phyloP scores from a whole-genome alignment of 2,113 vertebrate species.

The Rhea americana region DNA sequence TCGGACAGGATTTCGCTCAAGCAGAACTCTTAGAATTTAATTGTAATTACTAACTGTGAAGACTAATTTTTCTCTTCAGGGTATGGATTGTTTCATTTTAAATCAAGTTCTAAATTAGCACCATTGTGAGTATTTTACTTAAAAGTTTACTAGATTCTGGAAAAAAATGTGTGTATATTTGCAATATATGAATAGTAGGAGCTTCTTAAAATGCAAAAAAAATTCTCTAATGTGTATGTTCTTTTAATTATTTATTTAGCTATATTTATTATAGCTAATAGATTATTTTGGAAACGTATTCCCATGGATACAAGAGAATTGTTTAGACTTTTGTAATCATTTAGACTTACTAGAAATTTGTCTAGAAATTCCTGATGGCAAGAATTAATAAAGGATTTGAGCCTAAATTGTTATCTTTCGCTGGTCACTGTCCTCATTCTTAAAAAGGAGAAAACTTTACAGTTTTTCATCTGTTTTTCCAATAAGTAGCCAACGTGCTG shows the following conservation, averaged over 20 bases:
- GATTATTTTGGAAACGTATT: not conserved
- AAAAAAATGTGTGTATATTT: not conserved
- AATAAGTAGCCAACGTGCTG: not conserved
- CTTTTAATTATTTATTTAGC: not conserved
- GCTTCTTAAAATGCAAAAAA: not conserved
- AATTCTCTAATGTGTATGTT: not conserved
- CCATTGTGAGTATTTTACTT: not conserved
- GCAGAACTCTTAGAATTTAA: not conserved
- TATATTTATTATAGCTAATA: not conserved
- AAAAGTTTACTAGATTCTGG: not conserved
- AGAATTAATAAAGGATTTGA: not conserved
- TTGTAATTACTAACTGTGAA: not conserved
- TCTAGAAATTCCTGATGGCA: not conserved
- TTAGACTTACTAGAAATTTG: not conserved
- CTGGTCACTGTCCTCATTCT: not conserved
- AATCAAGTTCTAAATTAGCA: not conserved
- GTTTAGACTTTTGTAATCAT: not conserved
- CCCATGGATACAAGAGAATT: not conserved
- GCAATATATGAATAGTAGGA: not conserved
- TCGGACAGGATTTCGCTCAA: not conserved
- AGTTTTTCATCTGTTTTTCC: slow-evolving; percentile 18
- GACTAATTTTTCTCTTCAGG: not conserved
- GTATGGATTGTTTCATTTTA: not conserved
- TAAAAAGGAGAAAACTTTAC: not conserved
- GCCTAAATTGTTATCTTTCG: not conserved